These are phyloP conservation scores for Palythoa caribaeorum DNA, from an alignment of 92 coral and sea anemone genomes.

Conservation along the genomic window DNA sequence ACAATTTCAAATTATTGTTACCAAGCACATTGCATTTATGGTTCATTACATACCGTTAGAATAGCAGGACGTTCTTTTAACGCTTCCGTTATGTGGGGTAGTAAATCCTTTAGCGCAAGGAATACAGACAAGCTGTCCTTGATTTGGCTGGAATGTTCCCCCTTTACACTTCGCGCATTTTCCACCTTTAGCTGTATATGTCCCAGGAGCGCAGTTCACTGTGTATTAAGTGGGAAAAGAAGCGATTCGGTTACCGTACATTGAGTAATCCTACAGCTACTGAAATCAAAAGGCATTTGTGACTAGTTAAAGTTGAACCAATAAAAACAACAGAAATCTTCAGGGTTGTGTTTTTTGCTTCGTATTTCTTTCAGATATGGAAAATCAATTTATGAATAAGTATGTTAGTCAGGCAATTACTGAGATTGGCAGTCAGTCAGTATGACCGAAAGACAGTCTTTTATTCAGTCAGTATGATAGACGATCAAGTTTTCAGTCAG, in stretches of 20 bases:
- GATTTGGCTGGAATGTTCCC: constrained; percentile 58
- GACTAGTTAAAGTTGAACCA: too few relatives aligned
- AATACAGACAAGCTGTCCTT: constrained; percentile 39
- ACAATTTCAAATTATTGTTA: not conserved
- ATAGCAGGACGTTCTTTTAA: constrained; percentile 25
- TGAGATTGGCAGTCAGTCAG: too few relatives aligned
- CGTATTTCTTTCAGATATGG: too few relatives aligned
- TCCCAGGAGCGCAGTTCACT: constrained; percentile 61
- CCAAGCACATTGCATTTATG: not conserved
- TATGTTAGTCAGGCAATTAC: too few relatives aligned
- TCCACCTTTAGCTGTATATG: constrained; percentile 46
- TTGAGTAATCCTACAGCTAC: too few relatives aligned
- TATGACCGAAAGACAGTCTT: too few relatives aligned
- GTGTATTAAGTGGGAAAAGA: not conserved
- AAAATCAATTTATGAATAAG: too few relatives aligned
- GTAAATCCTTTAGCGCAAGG: constrained; percentile 36
- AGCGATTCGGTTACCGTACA: not conserved
- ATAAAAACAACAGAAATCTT: too few relatives aligned
- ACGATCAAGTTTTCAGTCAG: too few relatives aligned
- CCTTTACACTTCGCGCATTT: constrained; percentile 45
- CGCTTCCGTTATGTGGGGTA: constrained; percentile 44
- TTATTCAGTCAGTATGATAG: too few relatives aligned
- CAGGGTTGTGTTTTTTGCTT: too few relatives aligned
- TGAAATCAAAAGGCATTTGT: too few relatives aligned
- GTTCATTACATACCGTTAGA: not conserved